Evolutionary conservation across 2,888 invertebrate species (phyloP).

Genomic region (Drosophila phalerata): DNA sequence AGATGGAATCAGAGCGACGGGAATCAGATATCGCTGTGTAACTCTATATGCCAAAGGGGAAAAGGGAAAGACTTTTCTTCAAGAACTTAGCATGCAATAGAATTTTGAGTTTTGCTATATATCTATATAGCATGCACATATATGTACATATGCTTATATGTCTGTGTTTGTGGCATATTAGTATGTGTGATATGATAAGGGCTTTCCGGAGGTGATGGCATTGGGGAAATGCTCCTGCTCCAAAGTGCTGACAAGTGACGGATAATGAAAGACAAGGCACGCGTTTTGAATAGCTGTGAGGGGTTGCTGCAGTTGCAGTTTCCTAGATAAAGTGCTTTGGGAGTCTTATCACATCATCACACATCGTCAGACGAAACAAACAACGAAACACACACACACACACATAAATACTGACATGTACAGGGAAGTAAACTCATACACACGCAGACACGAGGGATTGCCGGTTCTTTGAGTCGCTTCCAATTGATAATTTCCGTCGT

Average conservation of each 20-base stretch:
- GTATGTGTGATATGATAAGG: conserved; percentile 58
- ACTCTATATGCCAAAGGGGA: neutral
- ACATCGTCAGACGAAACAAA: conserved; percentile 50
- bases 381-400: conserved; percentile 23
- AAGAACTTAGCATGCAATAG: neutral
- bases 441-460: conserved; percentile 29
- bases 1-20: conserved; percentile 5
- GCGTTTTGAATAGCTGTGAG: conserved; percentile 38
- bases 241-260: conserved; percentile 50
- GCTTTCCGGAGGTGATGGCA: conserved; percentile 12
- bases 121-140: neutral
- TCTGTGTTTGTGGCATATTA: neutral
- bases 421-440: conserved; percentile 17
- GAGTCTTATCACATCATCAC: conserved; percentile 69
- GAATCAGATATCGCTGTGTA: conserved; percentile 9
- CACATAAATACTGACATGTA: conserved; percentile 9
- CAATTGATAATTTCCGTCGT: conserved; percentile 76
- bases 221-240: conserved; percentile 2
- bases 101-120: neutral
- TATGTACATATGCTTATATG: neutral
- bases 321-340: conserved; percentile 35
- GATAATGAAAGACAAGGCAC: conserved; percentile 60
- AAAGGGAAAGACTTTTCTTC: neutral
- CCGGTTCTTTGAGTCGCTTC: conserved; percentile 56
- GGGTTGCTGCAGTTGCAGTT: conserved; percentile 42